Percentiles rank a stretch among this genome's conserved stretches.
phyloP scores from a whole-genome alignment of 2,113 vertebrate genomes.

The Gnathonemus echidnorhynchus region DNA sequence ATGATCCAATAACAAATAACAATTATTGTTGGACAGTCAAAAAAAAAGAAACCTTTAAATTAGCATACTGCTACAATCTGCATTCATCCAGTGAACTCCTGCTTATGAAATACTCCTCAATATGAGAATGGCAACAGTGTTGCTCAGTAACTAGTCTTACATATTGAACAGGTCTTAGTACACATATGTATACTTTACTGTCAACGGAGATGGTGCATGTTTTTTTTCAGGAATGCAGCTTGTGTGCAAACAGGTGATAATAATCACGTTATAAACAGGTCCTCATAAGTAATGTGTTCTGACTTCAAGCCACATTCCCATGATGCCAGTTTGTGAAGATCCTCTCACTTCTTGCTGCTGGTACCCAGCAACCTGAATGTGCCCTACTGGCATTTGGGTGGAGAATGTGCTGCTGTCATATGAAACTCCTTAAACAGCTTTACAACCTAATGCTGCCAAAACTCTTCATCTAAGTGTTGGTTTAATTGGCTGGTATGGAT shows the following conservation, averaged over 20 bases:
- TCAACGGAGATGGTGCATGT: background rate
- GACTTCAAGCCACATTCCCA: background rate
- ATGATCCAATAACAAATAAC: background rate
- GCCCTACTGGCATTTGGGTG: background rate
- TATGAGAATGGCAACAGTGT: background rate
- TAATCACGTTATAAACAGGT: background rate
- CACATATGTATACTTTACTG: background rate
- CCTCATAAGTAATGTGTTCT: background rate
- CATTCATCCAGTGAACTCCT: background rate
- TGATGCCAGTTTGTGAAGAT: background rate
- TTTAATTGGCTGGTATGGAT: background rate
- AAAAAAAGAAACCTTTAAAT: background rate
- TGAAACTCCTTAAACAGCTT: background rate
- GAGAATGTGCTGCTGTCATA: background rate
- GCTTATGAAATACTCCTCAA: background rate
- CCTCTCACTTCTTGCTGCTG: background rate
- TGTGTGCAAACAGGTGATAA: background rate
- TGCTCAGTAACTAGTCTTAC: background rate
- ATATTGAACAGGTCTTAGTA: background rate
- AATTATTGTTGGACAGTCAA: background rate
- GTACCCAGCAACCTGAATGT: background rate
- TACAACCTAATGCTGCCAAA: background rate
- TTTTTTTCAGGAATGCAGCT: background rate
- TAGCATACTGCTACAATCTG: background rate
- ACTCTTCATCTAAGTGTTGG: background rate